Percentiles rank a stretch among this genome's conserved stretches.
Conservation (phyloP, 2,888 invertebrate genomes). For the Tromatobia lineatoria region DNA sequence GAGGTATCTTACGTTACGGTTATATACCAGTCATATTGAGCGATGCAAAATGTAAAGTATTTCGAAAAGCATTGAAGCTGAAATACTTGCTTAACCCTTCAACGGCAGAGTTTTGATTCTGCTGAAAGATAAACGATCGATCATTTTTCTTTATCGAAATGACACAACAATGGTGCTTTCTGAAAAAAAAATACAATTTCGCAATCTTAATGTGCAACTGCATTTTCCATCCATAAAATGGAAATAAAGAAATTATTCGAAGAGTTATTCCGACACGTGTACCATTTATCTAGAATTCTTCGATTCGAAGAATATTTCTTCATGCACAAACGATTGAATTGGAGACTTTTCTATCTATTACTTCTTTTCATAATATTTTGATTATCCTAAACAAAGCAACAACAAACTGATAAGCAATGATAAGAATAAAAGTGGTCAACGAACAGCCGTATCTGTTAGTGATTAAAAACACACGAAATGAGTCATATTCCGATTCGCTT, state of each 20-base stretch:
- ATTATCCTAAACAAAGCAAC: background rate
- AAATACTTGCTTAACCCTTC: background rate
- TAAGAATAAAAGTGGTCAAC: background rate
- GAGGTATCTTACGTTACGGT: background rate
- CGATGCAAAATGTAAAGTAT: background rate
- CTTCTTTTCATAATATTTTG: background rate
- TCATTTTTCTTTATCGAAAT: no score
- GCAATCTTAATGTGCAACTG: no score
- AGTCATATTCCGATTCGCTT: background rate
- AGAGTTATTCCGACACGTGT: no score
- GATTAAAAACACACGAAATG: background rate
- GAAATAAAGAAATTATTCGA: no score
- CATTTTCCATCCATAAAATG: no score
- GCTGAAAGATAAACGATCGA: no score
- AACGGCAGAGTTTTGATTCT: no score
- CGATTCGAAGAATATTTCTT: no score
- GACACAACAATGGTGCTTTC: no score
- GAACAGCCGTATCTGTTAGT: background rate
- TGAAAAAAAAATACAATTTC: no score
- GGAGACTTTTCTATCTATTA: background rate
- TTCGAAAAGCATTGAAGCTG: background rate
- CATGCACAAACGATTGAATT: background rate
- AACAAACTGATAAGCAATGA: background rate
- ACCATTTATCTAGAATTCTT: no score
- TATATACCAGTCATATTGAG: background rate